Evolutionary conservation across 2,113 vertebrate genomes (phyloP), one percentile per base, ranked within the genome.

Genomic region (Gobius niger): DNA sequence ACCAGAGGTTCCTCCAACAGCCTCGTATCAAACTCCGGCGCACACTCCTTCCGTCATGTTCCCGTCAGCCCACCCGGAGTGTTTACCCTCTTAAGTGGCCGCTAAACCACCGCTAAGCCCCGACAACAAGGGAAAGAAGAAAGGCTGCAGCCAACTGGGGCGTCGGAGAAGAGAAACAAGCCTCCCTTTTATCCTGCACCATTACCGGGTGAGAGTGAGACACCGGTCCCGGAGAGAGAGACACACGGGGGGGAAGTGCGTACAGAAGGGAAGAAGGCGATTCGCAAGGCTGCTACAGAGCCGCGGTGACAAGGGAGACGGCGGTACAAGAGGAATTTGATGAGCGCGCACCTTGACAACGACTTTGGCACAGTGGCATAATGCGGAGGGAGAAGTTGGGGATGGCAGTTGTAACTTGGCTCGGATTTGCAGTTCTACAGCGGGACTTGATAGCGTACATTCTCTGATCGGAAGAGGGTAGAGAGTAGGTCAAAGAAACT

Each of bases 151-250:
- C 69, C 61, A 66, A 75, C 44, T 13, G 63, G 65, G 81, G 72
- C 64, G 68, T 47, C 44, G 44, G 50, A 44, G 66, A 73, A 56
- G 47, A 70, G 61, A 81, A 74, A 79, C 67, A 84, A 67, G 75
- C 47, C 56, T 68, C 49, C 15, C 57, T 77, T 78, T 82, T 68
- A 85, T 73, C 66, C 78, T 19, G 9, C 10, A 71, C 76, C 68
- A 75, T 68, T 63, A 72, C 59, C 72, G 68, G 9, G 72, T 77
- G 75, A 81, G 18, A 80, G n/a, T 1, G 12, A 60, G 46, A 49
- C 53, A 65, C 47, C 19, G 44, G 12, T 51, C 61, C 47, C 41
- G 66, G 10, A 52, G 40, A 53, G 49, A 52, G 46, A 10, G 62
- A 41, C 47, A 44, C 3, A 54, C 53, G 46, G 10, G 7, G 19